Percentiles rank a stretch among this genome's conserved stretches.
phyloP scores from a whole-genome alignment of 2,113 vertebrate genomes.

The Neogobius melanostomus region DNA sequence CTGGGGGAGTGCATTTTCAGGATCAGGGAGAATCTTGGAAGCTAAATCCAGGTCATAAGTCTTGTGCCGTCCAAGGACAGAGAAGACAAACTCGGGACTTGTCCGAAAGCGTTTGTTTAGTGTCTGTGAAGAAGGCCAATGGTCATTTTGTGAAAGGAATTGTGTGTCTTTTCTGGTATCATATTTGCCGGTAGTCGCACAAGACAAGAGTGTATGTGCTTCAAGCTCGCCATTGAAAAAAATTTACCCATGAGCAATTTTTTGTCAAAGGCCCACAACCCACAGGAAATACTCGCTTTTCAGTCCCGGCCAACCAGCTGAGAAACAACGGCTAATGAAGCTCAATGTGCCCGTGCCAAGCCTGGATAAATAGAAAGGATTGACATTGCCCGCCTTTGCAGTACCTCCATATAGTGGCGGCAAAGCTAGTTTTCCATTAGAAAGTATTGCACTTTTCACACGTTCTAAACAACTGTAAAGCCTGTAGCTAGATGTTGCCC shows the following conservation, averaged over 20 bases:
- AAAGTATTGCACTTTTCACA: no score
- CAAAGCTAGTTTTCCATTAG: no score
- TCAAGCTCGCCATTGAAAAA: no score
- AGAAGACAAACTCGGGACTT: constrained; percentile 9
- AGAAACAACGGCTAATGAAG: not conserved
- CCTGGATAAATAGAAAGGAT: not conserved
- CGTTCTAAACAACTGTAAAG: no score
- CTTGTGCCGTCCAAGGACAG: constrained; percentile 44
- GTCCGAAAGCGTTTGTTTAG: constrained; percentile 1
- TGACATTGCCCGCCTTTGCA: no score
- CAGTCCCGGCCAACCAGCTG: not conserved
- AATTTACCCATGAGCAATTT: no score
- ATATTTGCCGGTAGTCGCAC: not conserved
- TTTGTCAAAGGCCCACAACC: no score
- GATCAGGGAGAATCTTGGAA: constrained; percentile 18
- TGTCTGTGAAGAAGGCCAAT: not conserved
- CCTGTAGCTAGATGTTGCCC: no score
- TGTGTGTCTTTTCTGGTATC: not conserved
- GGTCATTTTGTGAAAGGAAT: constrained; percentile 9
- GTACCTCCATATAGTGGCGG: no score
- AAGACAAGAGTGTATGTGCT: no score
- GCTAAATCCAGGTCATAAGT: constrained; percentile 41
- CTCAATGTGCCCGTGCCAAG: not conserved
- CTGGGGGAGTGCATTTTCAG: constrained; percentile 21
- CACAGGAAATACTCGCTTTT: not conserved